phyloP scores from a whole-genome alignment of 2,113 vertebrate genomes.

The Potamarius usumacintae region DNA sequence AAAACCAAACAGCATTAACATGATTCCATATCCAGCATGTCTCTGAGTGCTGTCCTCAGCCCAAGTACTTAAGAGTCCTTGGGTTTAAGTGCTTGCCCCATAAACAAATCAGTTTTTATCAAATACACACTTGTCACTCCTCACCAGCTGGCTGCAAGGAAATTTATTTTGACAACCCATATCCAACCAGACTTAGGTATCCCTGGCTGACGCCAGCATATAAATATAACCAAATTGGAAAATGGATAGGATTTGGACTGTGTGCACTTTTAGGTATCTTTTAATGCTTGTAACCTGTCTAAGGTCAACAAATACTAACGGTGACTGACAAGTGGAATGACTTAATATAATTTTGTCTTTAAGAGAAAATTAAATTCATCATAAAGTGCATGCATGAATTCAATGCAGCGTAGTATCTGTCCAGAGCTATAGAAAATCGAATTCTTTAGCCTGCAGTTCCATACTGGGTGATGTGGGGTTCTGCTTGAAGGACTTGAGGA shows the following conservation, averaged over 20 bases:
- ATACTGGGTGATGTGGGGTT: background rate
- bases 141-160: conserved; percentile 71
- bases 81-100: conserved; percentile 70
- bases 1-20: conserved; percentile 6
- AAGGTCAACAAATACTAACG: conserved; percentile 83
- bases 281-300: conserved; percentile 79
- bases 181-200: conserved; percentile 76
- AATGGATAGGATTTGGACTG: conserved; percentile 73
- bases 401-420: conserved; percentile 69
- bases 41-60: conserved; percentile 16
- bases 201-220: conserved; percentile 77
- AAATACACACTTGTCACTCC: conserved; percentile 79
- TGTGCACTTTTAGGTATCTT: conserved; percentile 75
- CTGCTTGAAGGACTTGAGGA: background rate
- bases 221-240: conserved; percentile 79
- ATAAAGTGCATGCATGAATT: conserved; percentile 44
- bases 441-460: background rate
- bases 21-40: conserved; percentile 9
- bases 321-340: conserved; percentile 84
- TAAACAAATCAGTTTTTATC: conserved; percentile 84
- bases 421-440: conserved; percentile 25
- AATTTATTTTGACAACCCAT: conserved; percentile 89
- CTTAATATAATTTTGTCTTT: conserved; percentile 79
- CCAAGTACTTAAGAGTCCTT: conserved; percentile 38
- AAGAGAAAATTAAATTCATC: conserved; percentile 61